Evolutionary conservation across 2,113 vertebrate species (phyloP), one percentile per base, ranked within the genome.

Genomic region (Cnemophilus loriae): DNA sequence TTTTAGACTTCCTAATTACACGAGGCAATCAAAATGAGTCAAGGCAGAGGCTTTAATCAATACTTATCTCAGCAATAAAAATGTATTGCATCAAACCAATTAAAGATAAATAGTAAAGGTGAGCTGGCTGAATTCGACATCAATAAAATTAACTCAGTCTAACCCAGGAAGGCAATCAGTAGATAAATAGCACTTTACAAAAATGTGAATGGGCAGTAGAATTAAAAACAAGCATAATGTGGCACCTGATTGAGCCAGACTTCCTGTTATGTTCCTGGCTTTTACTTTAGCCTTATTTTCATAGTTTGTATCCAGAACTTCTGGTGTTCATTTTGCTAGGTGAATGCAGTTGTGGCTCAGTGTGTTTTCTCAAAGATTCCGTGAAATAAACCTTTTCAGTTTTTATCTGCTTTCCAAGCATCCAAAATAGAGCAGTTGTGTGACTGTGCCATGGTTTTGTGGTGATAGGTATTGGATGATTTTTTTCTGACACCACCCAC

Each of bases 21-120:
- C 3, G 10, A 87, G 47, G 44, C 56, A 85, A 71, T 93, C 52
- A 75, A 75, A 95, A 79, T 1, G 6, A 68, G 30, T 23, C 33
- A 50, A 84, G 47, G 74, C 74, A 70, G 70, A 90, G 67, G 26
- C 70, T 95, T 93, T 92, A 91, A 79, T 95, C 74, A 39, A 84
- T 96, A 90, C 26, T 86, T 63, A 47, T 5, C 27, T 93, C 2
- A 1, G 47, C 49, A 79, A n/a, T 90, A 82, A 87, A 78, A 85
- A 59, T 27, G 23, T 84, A 64, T 83, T 79, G 39, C 85, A 71
- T 75, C 56, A 85, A 70, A 55, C 17, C 32, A 67, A 78, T 91
- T 78, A 81, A 87, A 91, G 89, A 61, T 71, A 71, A 95, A 76
- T 44, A 82, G 35, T 71, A 77, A 84, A 55, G 39, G 47, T 55